Percentiles rank a stretch among this genome's conserved stretches.
phyloP scores from a whole-genome alignment of 2,113 vertebrate species.

The Lutjanus erythropterus region DNA sequence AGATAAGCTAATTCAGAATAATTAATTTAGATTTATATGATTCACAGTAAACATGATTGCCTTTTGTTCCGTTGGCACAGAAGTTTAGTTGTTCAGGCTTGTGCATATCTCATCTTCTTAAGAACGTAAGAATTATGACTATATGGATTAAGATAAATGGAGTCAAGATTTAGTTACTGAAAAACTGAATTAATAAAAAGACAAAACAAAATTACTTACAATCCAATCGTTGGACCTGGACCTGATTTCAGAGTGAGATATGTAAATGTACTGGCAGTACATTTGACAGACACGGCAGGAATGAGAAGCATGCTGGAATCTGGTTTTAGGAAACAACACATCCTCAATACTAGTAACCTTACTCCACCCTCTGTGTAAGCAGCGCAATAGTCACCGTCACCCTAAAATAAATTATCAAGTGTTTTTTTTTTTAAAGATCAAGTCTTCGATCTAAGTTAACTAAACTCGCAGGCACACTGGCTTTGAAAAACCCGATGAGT shows the following conservation, averaged over 20 bases:
- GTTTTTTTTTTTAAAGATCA: background rate
- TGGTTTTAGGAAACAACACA: slow-evolving; percentile 70
- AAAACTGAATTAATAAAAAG: background rate
- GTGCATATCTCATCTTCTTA: background rate
- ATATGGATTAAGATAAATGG: background rate
- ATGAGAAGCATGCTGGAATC: slow-evolving; percentile 72
- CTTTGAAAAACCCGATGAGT: slow-evolving; percentile 33
- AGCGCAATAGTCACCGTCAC: background rate
- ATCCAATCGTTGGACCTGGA: slow-evolving; percentile 5
- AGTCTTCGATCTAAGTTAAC: background rate
- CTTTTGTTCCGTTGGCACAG: background rate
- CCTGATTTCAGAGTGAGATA: slow-evolving; percentile 8
- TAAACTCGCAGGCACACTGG: background rate
- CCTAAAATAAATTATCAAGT: background rate
- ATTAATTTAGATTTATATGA: background rate
- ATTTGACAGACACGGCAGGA: slow-evolving; percentile 54
- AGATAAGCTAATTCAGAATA: background rate
- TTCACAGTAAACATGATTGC: background rate
- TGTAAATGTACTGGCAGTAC: background rate
- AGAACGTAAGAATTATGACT: background rate
- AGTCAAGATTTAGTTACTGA: background rate
- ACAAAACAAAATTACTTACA: background rate
- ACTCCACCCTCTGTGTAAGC: slow-evolving; percentile 39
- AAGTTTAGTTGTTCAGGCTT: background rate
- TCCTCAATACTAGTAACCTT: slow-evolving; percentile 46